Conservation (phyloP, 2,888 invertebrate genomes). For the Cosmorhoe ocellata region DNA sequence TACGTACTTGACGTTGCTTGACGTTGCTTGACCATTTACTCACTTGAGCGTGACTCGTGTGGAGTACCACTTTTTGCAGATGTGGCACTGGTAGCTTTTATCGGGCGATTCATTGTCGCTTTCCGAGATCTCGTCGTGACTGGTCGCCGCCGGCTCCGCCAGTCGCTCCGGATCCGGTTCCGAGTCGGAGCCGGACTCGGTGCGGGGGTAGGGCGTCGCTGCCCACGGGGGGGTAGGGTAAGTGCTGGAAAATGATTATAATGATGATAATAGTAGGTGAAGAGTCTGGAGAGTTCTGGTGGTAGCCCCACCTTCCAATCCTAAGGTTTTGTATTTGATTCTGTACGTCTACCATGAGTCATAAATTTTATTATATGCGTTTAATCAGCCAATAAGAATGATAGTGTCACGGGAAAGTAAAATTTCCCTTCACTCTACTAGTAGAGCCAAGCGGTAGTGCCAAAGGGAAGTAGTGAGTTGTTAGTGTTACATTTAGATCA, state of each 20-base stretch:
- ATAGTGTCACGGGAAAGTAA: too few species aligned
- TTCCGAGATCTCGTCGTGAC: conserved; percentile 43
- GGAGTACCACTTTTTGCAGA: conserved; percentile 77
- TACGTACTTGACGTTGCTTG: too few species aligned
- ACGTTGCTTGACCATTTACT: conserved; percentile 39
- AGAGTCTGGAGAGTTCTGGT: too few species aligned
- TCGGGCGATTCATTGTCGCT: conserved; percentile 74
- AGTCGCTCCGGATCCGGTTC: conserved; percentile 52
- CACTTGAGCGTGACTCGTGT: conserved; percentile 75
- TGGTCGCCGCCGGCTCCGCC: conserved; percentile 30
- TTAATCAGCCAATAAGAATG: too few species aligned
- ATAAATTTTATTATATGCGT: too few species aligned
- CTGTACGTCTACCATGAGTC: too few species aligned
- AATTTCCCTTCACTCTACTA: too few species aligned
- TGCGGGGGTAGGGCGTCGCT: conserved; percentile 1
- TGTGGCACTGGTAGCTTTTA: conserved; percentile 76
- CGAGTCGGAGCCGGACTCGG: conserved; percentile 47
- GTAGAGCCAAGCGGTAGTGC: too few species aligned
- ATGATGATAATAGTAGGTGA: background rate
- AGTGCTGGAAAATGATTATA: conserved; percentile 11
- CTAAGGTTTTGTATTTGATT: too few species aligned
- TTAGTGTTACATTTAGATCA: too few species aligned
- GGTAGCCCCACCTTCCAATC: too few species aligned
- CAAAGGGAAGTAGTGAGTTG: too few species aligned
- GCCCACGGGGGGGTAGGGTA: conserved; percentile 28